These are phyloP conservation scores for Ameiurus melas DNA, from an alignment of 2,113 vertebrate genomes.

Conservation along the genomic window DNA sequence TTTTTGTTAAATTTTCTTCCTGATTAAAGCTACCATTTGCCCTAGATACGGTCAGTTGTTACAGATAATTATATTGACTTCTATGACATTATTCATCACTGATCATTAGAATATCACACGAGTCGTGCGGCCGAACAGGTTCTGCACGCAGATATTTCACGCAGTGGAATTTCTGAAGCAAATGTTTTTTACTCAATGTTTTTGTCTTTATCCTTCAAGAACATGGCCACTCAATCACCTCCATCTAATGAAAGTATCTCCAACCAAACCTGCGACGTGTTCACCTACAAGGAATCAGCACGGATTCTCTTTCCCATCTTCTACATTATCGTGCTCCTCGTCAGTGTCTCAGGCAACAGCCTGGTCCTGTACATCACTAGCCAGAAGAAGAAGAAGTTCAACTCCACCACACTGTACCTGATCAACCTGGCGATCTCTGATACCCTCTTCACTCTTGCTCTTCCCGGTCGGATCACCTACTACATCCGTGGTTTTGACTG, in stretches of 20 bases:
- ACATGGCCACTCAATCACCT: slow-evolving; percentile 16
- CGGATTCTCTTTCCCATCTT: slow-evolving; percentile 76
- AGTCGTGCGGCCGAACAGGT: not conserved
- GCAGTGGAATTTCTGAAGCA: not conserved
- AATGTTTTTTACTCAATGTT: not conserved
- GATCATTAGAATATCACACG: not conserved
- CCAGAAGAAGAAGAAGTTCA: slow-evolving; percentile 78
- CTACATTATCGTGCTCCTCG: slow-evolving; percentile 72
- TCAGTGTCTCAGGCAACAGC: slow-evolving; percentile 75
- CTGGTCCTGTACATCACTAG: slow-evolving; percentile 78
- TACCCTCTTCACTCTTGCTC: slow-evolving; percentile 77
- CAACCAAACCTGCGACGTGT: slow-evolving; percentile 75
- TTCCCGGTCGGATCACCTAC: slow-evolving; percentile 79
- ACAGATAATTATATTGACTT: not conserved
- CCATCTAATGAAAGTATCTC: slow-evolving; percentile 12
- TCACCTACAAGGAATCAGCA: slow-evolving; percentile 64
- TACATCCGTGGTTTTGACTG: slow-evolving; percentile 78
- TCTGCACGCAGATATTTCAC: no score
- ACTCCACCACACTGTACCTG: slow-evolving; percentile 79
- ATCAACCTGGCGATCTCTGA: slow-evolving; percentile 81
- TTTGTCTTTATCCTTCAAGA: not conserved
- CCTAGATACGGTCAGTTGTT: not conserved
- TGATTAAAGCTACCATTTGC: not conserved
- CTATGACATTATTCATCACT: not conserved
- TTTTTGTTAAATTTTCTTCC: no score